phyloP scores from a whole-genome alignment of 2,888 invertebrate genomes.

The Branchellion lobata region DNA sequence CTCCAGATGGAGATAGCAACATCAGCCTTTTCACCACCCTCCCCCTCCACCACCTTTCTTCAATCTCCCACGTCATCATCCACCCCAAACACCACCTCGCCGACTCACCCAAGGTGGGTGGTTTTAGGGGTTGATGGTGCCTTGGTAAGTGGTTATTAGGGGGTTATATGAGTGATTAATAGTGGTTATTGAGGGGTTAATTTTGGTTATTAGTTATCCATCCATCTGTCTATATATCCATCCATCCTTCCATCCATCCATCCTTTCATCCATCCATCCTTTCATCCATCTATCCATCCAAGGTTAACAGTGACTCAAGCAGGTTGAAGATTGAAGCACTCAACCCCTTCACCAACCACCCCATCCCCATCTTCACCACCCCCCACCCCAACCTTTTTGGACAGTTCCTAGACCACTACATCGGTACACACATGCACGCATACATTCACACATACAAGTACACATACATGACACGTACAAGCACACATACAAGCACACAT shows the following conservation, averaged over 20 bases:
- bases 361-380: slow-evolving; percentile 56
- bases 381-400: slow-evolving; percentile 43
- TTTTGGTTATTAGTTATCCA: background rate
- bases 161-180: no score
- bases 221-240: no score
- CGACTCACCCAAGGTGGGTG: background rate
- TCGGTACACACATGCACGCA: slow-evolving; percentile 44
- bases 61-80: background rate
- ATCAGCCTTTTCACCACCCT: background rate
- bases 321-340: slow-evolving; percentile 50
- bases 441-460: no score
- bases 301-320: background rate
- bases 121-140: no score
- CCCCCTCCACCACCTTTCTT: background rate
- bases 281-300: no score
- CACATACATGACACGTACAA: no score
- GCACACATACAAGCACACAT: no score
- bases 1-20: background rate
- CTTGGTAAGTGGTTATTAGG: no score
- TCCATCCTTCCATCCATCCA: no score
- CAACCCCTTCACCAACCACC: slow-evolving; percentile 57
- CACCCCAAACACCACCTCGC: slow-evolving; percentile 10
- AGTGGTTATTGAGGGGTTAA: no score
- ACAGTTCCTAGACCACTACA: slow-evolving; percentile 47
- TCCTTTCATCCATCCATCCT: no score